Evolutionary conservation across 2,888 invertebrate genomes (phyloP).

Genomic region (Flexamia atlantica): DNA sequence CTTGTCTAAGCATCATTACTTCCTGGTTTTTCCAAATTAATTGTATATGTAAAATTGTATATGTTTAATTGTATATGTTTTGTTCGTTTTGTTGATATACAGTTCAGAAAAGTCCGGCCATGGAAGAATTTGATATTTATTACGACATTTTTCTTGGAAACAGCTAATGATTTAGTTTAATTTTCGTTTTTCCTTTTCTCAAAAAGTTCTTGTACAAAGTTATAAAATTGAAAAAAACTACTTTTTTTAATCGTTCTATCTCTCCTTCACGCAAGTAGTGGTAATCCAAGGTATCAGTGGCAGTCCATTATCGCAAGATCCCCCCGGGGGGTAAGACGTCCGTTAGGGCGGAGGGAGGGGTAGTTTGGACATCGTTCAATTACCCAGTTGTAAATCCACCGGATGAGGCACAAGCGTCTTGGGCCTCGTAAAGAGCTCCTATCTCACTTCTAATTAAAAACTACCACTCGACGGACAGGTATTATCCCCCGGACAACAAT

Average conservation of each 20-base stretch:
- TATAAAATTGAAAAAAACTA: too few relatives aligned
- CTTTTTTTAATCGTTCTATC: background rate
- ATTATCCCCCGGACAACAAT: constrained; percentile 31
- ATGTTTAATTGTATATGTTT: too few relatives aligned
- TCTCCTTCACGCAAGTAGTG: background rate
- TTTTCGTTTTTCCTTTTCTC: too few relatives aligned
- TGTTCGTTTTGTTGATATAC: too few relatives aligned
- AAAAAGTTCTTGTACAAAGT: too few relatives aligned
- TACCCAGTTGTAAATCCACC: constrained; percentile 57
- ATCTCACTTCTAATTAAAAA: constrained; percentile 47
- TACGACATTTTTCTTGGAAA: too few relatives aligned
- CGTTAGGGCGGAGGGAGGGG: constrained; percentile 7
- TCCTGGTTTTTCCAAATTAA: too few relatives aligned
- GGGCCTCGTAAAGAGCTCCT: constrained; percentile 52
- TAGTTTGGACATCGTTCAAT: constrained; percentile 57
- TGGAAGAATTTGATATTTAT: too few relatives aligned
- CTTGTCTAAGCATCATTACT: too few relatives aligned
- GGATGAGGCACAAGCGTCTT: constrained; percentile 57
- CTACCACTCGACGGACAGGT: constrained; percentile 39
- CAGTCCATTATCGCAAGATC: background rate
- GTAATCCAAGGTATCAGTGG: constrained; percentile 17
- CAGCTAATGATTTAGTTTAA: too few relatives aligned
- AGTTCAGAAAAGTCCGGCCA: too few relatives aligned
- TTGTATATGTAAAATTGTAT: too few relatives aligned
- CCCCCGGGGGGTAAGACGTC: constrained; percentile 21